Conservation (phyloP, 2,113 vertebrate genomes). For the Clinocottus analis region DNA sequence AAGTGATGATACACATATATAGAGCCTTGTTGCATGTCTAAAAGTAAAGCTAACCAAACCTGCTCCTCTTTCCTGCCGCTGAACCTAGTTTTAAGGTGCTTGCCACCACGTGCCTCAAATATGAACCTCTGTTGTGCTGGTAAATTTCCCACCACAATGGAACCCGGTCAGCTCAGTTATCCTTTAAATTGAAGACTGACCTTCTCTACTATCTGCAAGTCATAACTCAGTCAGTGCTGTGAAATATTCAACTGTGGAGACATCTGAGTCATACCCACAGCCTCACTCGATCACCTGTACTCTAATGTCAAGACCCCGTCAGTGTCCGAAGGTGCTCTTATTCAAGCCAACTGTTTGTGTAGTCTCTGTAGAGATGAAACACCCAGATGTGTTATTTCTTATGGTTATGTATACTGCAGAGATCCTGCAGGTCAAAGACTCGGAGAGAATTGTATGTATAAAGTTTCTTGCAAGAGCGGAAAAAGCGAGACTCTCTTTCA, state of each 20-base stretch:
- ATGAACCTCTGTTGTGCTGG: no score
- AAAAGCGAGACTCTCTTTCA: constrained; percentile 5
- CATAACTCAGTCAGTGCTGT: constrained; percentile 45
- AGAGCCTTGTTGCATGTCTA: not conserved
- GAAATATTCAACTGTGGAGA: constrained; percentile 49
- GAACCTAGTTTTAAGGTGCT: not conserved
- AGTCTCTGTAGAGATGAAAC: not conserved
- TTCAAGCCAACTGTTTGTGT: constrained; percentile 16
- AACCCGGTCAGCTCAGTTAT: constrained; percentile 1
- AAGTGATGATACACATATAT: not conserved
- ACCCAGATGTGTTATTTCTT: constrained; percentile 3
- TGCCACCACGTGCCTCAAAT: no score
- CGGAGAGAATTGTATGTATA: constrained; percentile 34
- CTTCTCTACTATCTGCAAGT: constrained; percentile 28
- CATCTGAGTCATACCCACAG: constrained; percentile 28
- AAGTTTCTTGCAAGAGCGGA: constrained; percentile 9
- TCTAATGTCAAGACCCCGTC: constrained; percentile 40
- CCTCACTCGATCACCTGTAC: constrained; percentile 37
- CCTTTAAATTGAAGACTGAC: constrained; percentile 39
- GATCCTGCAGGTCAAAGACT: constrained; percentile 21
- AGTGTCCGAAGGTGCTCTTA: not conserved
- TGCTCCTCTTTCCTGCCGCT: not conserved
- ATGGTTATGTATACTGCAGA: not conserved
- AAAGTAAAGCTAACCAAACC: not conserved
- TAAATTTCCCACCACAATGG: not conserved